These are phyloP conservation scores for Pocillopora verrucosa DNA, from an alignment of 64 coral and sea anemone genomes.

Conservation along the genomic window DNA sequence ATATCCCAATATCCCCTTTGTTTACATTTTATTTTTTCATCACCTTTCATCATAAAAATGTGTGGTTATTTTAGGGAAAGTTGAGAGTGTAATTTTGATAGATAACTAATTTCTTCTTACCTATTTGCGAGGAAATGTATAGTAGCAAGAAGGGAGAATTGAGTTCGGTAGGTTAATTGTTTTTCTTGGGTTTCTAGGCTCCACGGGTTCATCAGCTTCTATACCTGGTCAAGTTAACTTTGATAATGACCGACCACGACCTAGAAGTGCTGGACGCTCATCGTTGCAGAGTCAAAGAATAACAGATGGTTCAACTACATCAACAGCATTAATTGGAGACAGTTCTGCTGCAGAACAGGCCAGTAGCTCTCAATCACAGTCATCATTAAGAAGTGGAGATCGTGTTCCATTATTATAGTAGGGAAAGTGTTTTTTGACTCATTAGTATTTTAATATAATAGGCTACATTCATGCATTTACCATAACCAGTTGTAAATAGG, in stretches of 20 bases:
- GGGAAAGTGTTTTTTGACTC: background rate
- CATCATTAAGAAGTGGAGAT: conserved; percentile 31
- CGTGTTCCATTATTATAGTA: conserved; percentile 26
- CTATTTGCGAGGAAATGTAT: too few species aligned
- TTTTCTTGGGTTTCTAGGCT: conserved; percentile 38
- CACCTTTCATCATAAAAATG: too few species aligned
- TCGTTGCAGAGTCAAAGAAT: background rate
- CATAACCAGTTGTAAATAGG: background rate
- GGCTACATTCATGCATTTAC: background rate
- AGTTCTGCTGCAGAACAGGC: conserved; percentile 26
- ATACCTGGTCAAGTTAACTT: conserved; percentile 66
- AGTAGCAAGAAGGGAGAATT: too few species aligned
- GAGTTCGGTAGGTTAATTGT: too few species aligned
- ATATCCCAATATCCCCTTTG: too few species aligned
- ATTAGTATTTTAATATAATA: background rate
- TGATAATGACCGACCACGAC: conserved; percentile 17
- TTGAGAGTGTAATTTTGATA: too few species aligned
- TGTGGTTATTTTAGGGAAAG: too few species aligned
- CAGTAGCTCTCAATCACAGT: conserved; percentile 28
- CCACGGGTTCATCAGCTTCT: conserved; percentile 54
- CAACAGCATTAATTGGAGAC: conserved; percentile 32
- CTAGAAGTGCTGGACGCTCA: background rate
- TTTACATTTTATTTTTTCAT: too few species aligned
- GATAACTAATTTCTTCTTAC: too few species aligned
- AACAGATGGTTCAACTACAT: background rate